Evolutionary conservation across 2,797 vertebrate species (phyloP).

Genomic region (Sebastes miniatus): DNA sequence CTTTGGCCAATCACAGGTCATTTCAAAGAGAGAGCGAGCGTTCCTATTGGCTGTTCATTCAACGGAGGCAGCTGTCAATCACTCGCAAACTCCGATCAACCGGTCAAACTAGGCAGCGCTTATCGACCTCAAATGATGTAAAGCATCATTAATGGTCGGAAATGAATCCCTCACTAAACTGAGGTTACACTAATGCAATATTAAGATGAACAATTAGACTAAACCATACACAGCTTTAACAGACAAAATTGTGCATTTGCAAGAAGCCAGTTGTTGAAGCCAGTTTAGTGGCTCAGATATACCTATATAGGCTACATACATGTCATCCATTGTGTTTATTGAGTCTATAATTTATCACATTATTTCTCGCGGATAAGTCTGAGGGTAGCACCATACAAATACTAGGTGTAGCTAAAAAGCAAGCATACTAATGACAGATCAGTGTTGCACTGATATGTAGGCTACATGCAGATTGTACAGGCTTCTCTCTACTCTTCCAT

Average conservation of each 20-base stretch:
- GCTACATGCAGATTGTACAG: neutral
- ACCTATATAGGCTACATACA: neutral
- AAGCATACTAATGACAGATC: neutral
- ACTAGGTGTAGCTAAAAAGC: neutral
- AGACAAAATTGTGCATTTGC: neutral
- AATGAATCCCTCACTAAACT: neutral
- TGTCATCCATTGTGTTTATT: neutral
- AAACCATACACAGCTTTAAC: neutral
- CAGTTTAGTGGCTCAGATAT: neutral
- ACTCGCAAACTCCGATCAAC: rapidly evolving
- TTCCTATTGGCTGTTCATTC: too few species aligned
- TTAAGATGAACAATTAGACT: neutral
- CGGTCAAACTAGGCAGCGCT: too few species aligned
- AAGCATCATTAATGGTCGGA: neutral
- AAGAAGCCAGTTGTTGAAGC: neutral
- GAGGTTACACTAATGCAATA: neutral
- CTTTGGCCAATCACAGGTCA: too few species aligned
- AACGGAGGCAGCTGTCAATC: too few species aligned
- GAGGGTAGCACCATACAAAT: neutral
- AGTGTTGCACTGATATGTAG: neutral
- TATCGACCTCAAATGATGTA: too few species aligned
- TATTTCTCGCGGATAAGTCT: rapidly evolving
- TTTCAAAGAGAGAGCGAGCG: too few species aligned
- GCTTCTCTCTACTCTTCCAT: neutral
- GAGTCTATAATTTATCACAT: neutral